These are phyloP conservation scores for Calcarius ornatus DNA, from an alignment of 2,113 vertebrate genomes.

Conservation along the genomic window DNA sequence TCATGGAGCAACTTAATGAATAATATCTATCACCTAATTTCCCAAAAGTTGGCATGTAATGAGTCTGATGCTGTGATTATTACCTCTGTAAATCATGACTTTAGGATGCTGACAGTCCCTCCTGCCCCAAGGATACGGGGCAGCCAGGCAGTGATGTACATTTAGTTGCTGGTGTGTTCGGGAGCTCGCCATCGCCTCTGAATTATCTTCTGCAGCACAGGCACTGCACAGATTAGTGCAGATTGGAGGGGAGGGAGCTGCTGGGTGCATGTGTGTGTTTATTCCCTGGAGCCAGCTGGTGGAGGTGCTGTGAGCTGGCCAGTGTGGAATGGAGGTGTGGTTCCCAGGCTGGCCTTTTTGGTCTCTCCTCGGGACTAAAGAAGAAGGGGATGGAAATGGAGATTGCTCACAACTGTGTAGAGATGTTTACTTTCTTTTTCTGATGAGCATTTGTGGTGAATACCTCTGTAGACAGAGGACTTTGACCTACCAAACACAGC, in stretches of 20 bases:
- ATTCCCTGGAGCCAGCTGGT: not conserved
- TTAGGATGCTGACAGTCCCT: slow-evolving; percentile 42
- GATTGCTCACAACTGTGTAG: not conserved
- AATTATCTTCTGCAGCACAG: slow-evolving; percentile 31
- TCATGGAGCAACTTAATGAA: slow-evolving; percentile 63
- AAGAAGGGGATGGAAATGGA: not conserved
- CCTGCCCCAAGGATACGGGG: slow-evolving; percentile 45
- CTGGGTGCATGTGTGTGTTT: not conserved
- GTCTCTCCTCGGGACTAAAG: not conserved
- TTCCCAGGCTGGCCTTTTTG: not conserved
- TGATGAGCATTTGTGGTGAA: not conserved
- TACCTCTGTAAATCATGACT: slow-evolving; percentile 66
- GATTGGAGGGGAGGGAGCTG: not conserved
- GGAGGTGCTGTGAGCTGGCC: not conserved
- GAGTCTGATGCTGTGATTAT: slow-evolving; percentile 60
- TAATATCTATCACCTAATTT: slow-evolving; percentile 71
- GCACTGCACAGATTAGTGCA: not conserved
- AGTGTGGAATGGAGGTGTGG: not conserved
- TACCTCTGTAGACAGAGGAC: not conserved
- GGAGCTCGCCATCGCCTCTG: not conserved
- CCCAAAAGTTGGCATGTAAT: slow-evolving; percentile 52
- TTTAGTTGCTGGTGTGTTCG: slow-evolving; percentile 34
- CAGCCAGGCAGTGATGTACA: slow-evolving; percentile 29
- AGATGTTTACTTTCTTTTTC: not conserved
- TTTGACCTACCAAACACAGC: not conserved